Evolutionary conservation across 2,888 invertebrate species (phyloP).

Genomic region (Lamellibrachia satsuma): DNA sequence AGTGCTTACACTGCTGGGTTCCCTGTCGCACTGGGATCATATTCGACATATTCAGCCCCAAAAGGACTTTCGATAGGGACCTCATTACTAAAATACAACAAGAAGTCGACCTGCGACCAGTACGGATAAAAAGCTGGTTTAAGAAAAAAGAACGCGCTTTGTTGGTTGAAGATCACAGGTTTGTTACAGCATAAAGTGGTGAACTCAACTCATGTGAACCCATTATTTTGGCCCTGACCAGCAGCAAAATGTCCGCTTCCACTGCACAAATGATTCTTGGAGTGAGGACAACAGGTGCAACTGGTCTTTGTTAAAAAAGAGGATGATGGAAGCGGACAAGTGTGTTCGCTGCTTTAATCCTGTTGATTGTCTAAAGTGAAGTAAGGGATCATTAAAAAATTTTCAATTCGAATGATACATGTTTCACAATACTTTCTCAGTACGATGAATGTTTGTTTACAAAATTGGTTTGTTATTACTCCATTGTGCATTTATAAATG

Average conservation of each 20-base stretch:
- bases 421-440: not conserved
- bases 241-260: too few species aligned
- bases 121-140: conserved; percentile 34
- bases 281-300: too few species aligned
- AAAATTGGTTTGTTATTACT: not conserved
- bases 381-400: too few species aligned
- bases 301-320: too few species aligned
- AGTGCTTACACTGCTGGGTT: not conserved
- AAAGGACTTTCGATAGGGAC: conserved; percentile 36
- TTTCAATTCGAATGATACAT: not conserved
- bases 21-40: not conserved
- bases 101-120: conserved; percentile 36
- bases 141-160: conserved; percentile 33
- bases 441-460: not conserved
- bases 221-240: too few species aligned
- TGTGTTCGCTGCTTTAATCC: too few species aligned
- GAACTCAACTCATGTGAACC: too few species aligned
- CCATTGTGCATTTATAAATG: not conserved
- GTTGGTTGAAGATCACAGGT: conserved; percentile 40
- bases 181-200: not conserved
- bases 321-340: too few species aligned
- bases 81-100: conserved; percentile 39
- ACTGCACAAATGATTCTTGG: too few species aligned
- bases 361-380: too few species aligned
- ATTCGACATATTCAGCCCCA: conserved; percentile 31